These are phyloP conservation scores for Tachina fera DNA, from an alignment of 2,888 invertebrate genomes.

Conservation along the genomic window DNA sequence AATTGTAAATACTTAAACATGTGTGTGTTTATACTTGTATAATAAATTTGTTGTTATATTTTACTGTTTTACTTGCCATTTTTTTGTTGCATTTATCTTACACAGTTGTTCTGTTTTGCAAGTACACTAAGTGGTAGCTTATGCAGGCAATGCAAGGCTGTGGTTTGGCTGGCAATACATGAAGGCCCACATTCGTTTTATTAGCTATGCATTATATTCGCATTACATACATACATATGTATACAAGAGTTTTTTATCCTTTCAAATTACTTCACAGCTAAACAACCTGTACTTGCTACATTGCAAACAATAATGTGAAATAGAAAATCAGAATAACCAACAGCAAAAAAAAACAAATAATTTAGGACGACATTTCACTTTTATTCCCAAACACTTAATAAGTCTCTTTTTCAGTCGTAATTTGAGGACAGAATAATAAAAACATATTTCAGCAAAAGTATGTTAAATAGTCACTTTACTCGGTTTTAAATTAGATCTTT, in stretches of 20 bases:
- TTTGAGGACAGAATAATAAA: slow-evolving; percentile 1
- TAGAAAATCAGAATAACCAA: slow-evolving; percentile 2
- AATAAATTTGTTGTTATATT: slow-evolving; percentile 30
- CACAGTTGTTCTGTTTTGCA: slow-evolving; percentile 19
- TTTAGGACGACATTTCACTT: slow-evolving; percentile 54
- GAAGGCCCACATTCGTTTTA: slow-evolving; percentile 38
- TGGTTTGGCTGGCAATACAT: slow-evolving; percentile 48
- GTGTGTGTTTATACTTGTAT: background rate
- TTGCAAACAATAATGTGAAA: slow-evolving; percentile 25
- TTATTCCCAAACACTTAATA: slow-evolving; percentile 45
- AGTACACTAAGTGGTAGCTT: slow-evolving; percentile 7
- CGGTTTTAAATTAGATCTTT: background rate
- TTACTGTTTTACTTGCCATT: slow-evolving; percentile 27
- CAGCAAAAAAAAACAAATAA: background rate
- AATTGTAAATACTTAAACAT: slow-evolving; percentile 21
- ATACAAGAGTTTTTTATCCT: background rate
- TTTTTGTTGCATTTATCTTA: slow-evolving; percentile 23
- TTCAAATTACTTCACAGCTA: slow-evolving; percentile 32
- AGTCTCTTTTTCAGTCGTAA: slow-evolving; percentile 13
- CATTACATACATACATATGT: no score
- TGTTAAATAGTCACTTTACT: background rate
- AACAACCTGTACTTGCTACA: background rate
- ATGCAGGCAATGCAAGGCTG: slow-evolving; percentile 15
- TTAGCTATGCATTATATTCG: slow-evolving; percentile 43
- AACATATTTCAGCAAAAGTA: background rate